Percentiles rank a stretch among this genome's conserved stretches.
phyloP scores from a whole-genome alignment of 2,797 vertebrate genomes.

The Borostomias antarcticus region DNA sequence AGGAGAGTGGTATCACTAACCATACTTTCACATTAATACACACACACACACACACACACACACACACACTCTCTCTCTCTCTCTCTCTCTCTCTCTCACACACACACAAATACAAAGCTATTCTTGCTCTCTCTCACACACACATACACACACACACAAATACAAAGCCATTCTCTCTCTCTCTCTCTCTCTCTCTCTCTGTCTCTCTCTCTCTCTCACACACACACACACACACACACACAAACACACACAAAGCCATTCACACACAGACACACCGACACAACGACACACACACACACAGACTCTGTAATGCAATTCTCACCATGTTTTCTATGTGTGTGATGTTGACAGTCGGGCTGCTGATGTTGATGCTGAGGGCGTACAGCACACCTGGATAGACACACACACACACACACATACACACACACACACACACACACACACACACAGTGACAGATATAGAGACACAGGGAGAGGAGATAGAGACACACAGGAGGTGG shows the following conservation, averaged over 20 bases:
- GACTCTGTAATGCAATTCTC: background rate
- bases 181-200: no score
- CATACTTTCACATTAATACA: background rate
- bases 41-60: background rate
- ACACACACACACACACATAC: background rate
- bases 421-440: background rate
- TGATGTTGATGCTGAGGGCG: constrained; percentile 50
- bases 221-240: no score
- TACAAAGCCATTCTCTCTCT: no score
- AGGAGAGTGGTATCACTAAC: background rate
- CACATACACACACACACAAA: no score
- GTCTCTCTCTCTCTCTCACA: no score
- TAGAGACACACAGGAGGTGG: no score
- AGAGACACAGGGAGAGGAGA: no score
- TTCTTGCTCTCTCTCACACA: no score
- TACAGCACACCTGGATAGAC: constrained; percentile 61
- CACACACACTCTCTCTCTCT: no score
- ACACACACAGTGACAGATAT: background rate
- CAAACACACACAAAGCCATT: constrained; percentile 1
- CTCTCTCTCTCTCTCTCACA: no score
- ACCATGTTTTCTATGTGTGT: constrained; percentile 41
- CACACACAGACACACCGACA: constrained; percentile 2
- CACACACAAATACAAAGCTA: no score
- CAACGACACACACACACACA: constrained; percentile 7
- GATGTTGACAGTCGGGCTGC: background rate